Base-by-base conservation (phyloP, 2,888 invertebrate genomes). In the Campopleginae sp. region DNA sequence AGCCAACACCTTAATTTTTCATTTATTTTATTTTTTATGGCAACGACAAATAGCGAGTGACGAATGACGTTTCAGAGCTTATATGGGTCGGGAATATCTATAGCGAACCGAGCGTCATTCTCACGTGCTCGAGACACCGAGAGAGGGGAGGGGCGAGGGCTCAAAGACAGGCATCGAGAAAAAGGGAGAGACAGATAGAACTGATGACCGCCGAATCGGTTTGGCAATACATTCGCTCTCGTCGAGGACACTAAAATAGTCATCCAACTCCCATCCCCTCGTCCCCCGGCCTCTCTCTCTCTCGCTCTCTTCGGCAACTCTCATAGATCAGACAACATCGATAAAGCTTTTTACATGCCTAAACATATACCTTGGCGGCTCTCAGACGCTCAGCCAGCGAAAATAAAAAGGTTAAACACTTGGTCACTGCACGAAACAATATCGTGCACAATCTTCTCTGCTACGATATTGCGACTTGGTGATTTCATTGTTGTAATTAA, bases 201-300 rank as follows among this genome's bases (percentile, higher is more conserved):
- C 58, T 80, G 80, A 85, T 85, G 80, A 77, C 63, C 77, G 80
- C 58, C 80, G 76, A 82, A 76, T 82, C 82, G 65, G 82, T 85
- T 85, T 85, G 85, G 85, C 85, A 85, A 85, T 85, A 77, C 66
- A 66, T 80, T 82, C 77, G 82, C 58, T 58, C 58, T 58, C 68
- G 70, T 27, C 65, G 72, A 82, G 72, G 63, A 72, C 80, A 85
- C 85, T 42, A 85, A 85, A 85, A 85, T 85, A 85, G 85, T 77
- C 72, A 65, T 65, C 58, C 61, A 44, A 80, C 58, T 66, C 51
- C 38, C 17, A 48, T 5, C 46, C 46, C 46, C n/a, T 48, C 46
- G 14, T 14, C n/a, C 46, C 44, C 10, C 46, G 6, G 31, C 42
- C 31, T n/a, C 23, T 48, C 48, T 75, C 44, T 54, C 58, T 38